Evolutionary conservation across 2,113 vertebrate genomes (phyloP), one percentile per base, ranked within the genome.

Genomic region (Gymnocephalus cernua): DNA sequence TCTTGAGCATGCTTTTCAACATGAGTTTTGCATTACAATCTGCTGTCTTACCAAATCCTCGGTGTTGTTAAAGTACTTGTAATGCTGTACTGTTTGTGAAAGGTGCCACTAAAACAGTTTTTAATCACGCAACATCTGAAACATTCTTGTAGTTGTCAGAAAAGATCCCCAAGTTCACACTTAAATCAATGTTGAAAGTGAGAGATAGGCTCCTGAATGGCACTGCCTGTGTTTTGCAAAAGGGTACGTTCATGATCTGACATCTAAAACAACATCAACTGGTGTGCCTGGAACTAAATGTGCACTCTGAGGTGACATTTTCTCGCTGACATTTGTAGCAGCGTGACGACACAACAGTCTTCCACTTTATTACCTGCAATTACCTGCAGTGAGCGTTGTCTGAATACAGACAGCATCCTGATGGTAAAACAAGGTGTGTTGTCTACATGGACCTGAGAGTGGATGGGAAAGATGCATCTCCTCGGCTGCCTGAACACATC

Each of bases 351-450:
- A 64, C 74, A 62, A 47, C 59, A 53, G 41, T 2, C 50, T 45
- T 21, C 15, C 32, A 11, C 50, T 79, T 83, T 87, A 89, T 86
- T 90, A 59, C 79, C 75, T 44, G 58, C 58, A 62, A 87, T 89
- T 63, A n/a, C n/a, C 65, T 27, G 62, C 56, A 0, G 13, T 4
- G 23, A 65, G 72, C 68, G 41, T 58, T 75, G 76, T 47, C n/a
- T 38, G 71, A 74, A 80, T 67, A 14, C 58, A 64, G 59, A 62
- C 59, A 7, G 45, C 57, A 25, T 38, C 21, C 6, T 16, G 71
- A 74, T 47, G 54, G 53, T 72, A 65, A 78, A 85, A 82, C 54
- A n/a, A 35, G 19, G 15, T 73, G 41, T 66, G 54, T 77, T 77
- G 69, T 65, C 74, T 25, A 41, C 75, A 53, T 16, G 14, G 45